Base-by-base conservation (phyloP, 2,888 invertebrate genomes). In the Onchidella celtica region DNA sequence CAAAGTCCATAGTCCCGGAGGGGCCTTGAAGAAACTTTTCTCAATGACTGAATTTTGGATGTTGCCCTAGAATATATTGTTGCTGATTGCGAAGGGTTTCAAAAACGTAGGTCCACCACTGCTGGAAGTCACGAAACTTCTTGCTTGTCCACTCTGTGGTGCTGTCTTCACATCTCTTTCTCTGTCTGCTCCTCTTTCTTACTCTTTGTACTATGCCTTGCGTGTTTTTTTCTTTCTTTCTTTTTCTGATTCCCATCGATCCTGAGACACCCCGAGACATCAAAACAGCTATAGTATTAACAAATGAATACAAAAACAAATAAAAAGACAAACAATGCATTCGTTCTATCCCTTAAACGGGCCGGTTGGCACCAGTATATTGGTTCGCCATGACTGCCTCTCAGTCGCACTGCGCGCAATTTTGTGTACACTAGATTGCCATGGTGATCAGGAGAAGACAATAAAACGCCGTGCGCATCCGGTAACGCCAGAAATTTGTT, bases 401-500 rank as follows among this genome's bases (percentile, higher is more conserved):
- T 47, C 6, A 6, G 17, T 11, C 55, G 47, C 3, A 34, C 29
- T 57, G 72, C n/a, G n/a, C n/a, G 72, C 74, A 63, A 61, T 63
- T 63, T 61, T 36, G 74, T 74, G 63, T 55, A 76, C 76, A 40
- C n/a, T 76, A 32, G 59, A 63, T 76, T 76, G 63, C 76, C 34
- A 76, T 66, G 66, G 65, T 32, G 63, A 65, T 38, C 74, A 63
- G 36, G n/a, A n/a, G 38, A 36, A 32, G 66, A 76, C 76, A 76
- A 76, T 76, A 76, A 76, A 76, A 76, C 65, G 29, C 66, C 1
- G 63, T 63, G 34, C 21, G 66, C 24, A 76, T 76, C 65, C 63
- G 55, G 66, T 66, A 14, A 76, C 63, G 76, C 66, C 29, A 47
- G 66, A 76, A 76, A 76, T 76, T 76, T 76, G 76, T 65, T 40